Evolutionary conservation across 2,888 invertebrate genomes (phyloP).

Genomic region (Marasmarcha lunaedactyla): DNA sequence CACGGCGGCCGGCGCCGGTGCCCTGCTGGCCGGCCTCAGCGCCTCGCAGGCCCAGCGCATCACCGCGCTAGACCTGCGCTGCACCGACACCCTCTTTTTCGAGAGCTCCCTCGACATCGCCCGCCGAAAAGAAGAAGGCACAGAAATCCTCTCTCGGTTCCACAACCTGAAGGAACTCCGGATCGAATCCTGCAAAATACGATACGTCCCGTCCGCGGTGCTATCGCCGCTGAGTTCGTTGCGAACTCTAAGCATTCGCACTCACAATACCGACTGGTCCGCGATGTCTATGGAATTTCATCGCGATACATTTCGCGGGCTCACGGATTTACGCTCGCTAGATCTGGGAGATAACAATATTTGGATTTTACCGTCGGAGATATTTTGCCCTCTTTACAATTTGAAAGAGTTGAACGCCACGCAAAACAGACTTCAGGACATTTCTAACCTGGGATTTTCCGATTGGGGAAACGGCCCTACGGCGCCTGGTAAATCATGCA

Average conservation of each 20-base stretch:
- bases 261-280: slow-evolving; percentile 85
- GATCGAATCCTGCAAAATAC: slow-evolving; percentile 83
- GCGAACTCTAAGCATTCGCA: slow-evolving; percentile 75
- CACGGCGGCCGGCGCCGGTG: slow-evolving; percentile 75
- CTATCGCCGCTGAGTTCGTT: slow-evolving; percentile 76
- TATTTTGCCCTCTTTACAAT: slow-evolving; percentile 78
- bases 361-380: slow-evolving; percentile 79
- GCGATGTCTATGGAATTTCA: slow-evolving; percentile 82
- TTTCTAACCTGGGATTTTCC: slow-evolving; percentile 79
- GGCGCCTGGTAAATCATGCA: slow-evolving; percentile 77
- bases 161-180: slow-evolving; percentile 75
- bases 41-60: slow-evolving; percentile 77
- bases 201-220: slow-evolving; percentile 78
- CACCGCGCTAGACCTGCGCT: slow-evolving; percentile 75
- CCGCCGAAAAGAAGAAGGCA: slow-evolving; percentile 60
- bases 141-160: slow-evolving; percentile 72
- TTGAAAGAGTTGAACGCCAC: slow-evolving; percentile 79
- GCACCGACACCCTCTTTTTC: slow-evolving; percentile 79
- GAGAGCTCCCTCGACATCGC: slow-evolving; percentile 76
- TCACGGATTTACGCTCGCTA: slow-evolving; percentile 74
- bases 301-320: slow-evolving; percentile 77
- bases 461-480: slow-evolving; percentile 78
- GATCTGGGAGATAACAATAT: slow-evolving; percentile 83
- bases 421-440: slow-evolving; percentile 82
- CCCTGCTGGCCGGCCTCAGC: slow-evolving; percentile 73